Percentiles rank a stretch among this genome's conserved stretches.
These are phyloP conservation scores for Ormyrus pomaceus DNA, from an alignment of 2,888 invertebrate genomes.

Conservation along the genomic window DNA sequence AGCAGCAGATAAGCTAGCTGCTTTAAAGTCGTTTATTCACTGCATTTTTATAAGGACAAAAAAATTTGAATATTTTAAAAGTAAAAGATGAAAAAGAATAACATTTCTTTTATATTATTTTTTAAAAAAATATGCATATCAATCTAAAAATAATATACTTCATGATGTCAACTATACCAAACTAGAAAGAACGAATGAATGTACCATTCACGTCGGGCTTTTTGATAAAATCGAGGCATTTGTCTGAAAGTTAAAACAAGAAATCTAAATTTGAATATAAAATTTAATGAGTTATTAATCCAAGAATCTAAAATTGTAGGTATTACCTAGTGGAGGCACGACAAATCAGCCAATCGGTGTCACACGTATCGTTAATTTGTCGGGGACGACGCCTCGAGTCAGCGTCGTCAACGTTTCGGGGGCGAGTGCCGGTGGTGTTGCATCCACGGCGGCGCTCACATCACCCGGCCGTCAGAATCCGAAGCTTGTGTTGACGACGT, in stretches of 20 bases:
- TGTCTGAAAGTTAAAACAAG: constrained; percentile 71
- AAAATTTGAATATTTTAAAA: too few relatives aligned
- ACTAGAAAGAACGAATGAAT: constrained; percentile 62
- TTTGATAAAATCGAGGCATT: constrained; percentile 67
- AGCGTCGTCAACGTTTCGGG: constrained; percentile 69
- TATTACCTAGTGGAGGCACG: constrained; percentile 69
- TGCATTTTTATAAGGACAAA: too few relatives aligned
- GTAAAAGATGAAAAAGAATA: too few relatives aligned
- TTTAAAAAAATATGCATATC: too few relatives aligned
- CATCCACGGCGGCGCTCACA: constrained; percentile 64
- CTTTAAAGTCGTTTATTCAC: too few relatives aligned
- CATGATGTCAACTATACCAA: constrained; percentile 64
- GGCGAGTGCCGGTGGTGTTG: constrained; percentile 10
- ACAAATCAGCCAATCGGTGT: constrained; percentile 76
- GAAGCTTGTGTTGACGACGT: constrained; percentile 72
- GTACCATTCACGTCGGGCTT: constrained; percentile 63
- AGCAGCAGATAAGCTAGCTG: too few relatives aligned
- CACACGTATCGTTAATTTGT: constrained; percentile 77
- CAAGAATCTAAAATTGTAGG: constrained; percentile 61
- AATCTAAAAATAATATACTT: not conserved
- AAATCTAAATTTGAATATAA: not conserved
- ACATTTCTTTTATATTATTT: too few relatives aligned
- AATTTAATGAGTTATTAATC: not conserved
- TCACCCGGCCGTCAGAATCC: constrained; percentile 70
- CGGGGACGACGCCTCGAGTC: constrained; percentile 67